A percentile compares a stretch with the other conserved stretches of the same genome.
Conservation (phyloP, 64 coral and sea anemone genomes). For the Dendrophyllia cribrosa region DNA sequence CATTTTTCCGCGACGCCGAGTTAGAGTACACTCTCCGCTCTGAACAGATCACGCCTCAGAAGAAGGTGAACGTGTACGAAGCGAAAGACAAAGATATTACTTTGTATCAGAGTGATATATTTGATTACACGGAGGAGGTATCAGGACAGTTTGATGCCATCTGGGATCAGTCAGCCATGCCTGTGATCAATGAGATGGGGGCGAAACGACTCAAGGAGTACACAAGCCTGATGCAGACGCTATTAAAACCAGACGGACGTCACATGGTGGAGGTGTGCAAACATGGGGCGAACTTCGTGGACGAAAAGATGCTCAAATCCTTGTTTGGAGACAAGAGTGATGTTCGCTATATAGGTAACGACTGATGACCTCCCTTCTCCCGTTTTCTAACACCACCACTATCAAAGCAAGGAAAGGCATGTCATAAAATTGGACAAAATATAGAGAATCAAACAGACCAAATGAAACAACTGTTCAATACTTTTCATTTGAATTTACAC, state of each 20-base stretch:
- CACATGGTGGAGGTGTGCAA: slow-evolving; percentile 47
- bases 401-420: too few species aligned
- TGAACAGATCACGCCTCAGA: neutral
- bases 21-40: neutral
- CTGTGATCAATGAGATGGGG: slow-evolving; percentile 35
- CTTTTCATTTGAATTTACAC: neutral
- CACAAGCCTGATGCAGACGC: slow-evolving; percentile 13
- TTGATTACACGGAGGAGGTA: neutral
- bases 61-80: slow-evolving; percentile 2
- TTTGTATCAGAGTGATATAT: slow-evolving; percentile 24
- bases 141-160: slow-evolving; percentile 14
- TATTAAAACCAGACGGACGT: slow-evolving; percentile 31
- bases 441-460: neutral
- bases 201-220: slow-evolving; percentile 16
- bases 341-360: slow-evolving; percentile 19
- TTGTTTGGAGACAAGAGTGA: slow-evolving; percentile 26
- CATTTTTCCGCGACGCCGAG: slow-evolving; percentile 26
- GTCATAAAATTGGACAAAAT: too few species aligned
- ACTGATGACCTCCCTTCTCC: neutral
- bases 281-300: slow-evolving; percentile 30
- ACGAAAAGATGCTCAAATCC: slow-evolving; percentile 17
- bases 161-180: slow-evolving; percentile 37
- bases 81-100: slow-evolving; percentile 32
- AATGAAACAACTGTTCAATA: neutral
- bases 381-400: neutral